Evolutionary conservation across 2,797 vertebrate species (phyloP).

Genomic region (Tinamus major): DNA sequence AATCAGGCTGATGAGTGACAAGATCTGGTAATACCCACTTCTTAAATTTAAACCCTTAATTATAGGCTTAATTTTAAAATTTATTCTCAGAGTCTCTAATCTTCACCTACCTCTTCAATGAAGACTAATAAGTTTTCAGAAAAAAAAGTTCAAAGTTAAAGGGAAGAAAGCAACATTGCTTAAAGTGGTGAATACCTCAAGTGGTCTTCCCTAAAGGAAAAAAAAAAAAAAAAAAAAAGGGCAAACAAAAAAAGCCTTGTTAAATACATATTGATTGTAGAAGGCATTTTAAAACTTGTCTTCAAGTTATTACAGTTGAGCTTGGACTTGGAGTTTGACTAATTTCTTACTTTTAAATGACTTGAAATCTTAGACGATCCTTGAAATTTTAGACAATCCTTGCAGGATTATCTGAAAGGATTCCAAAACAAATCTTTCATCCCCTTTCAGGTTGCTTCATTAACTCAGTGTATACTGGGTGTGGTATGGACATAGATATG

Average conservation of each 20-base stretch:
- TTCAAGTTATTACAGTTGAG: background rate
- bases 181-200: background rate
- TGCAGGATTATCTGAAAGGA: background rate
- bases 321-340: background rate
- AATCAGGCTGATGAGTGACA: background rate
- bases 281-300: background rate
- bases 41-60: background rate
- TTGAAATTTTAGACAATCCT: no score
- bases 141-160: background rate
- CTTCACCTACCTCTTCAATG: background rate
- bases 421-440: background rate
- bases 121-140: background rate
- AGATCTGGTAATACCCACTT: background rate
- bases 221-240: background rate
- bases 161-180: background rate
- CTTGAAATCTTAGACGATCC: no score
- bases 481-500: background rate
- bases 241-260: background rate
- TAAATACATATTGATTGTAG: background rate
- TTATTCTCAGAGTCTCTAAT: background rate
- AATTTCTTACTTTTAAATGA: background rate
- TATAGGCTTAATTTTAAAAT: background rate
- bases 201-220: background rate
- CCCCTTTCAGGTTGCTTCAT: background rate
- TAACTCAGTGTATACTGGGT: background rate